These are phyloP conservation scores for Polyodon spathula DNA, from an alignment of 2,113 vertebrate species.

Conservation along the genomic window DNA sequence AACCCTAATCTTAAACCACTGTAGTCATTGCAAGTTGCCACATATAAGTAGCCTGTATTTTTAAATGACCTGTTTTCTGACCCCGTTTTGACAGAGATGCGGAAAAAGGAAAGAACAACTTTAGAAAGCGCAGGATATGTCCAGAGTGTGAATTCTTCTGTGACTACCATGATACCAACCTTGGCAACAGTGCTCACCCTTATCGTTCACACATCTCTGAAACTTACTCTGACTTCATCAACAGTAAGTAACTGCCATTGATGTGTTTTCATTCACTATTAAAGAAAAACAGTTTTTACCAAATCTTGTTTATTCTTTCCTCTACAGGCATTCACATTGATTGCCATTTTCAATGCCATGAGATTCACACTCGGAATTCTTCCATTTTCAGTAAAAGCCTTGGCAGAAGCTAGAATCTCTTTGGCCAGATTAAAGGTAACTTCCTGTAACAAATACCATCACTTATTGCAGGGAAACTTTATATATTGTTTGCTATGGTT, in stretches of 20 bases:
- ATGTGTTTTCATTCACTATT: background rate
- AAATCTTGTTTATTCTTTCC: slow-evolving; percentile 14
- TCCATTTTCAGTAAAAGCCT: slow-evolving; percentile 53
- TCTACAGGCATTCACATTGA: slow-evolving; percentile 65
- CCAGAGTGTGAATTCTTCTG: slow-evolving; percentile 54
- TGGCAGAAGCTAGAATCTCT: slow-evolving; percentile 51
- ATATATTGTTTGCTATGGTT: background rate
- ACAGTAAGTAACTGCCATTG: slow-evolving; percentile 43
- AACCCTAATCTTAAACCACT: background rate
- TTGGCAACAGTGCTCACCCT: slow-evolving; percentile 59
- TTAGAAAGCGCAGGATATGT: slow-evolving; percentile 50
- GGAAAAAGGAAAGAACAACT: slow-evolving; percentile 49
- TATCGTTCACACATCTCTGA: slow-evolving; percentile 52
- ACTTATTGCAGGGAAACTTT: background rate
- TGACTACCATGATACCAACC: slow-evolving; percentile 45
- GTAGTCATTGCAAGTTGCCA: too few relatives aligned
- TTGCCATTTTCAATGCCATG: slow-evolving; percentile 67
- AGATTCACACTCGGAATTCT: slow-evolving; percentile 52
- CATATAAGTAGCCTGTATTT: slow-evolving; percentile 10
- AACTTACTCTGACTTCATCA: slow-evolving; percentile 38
- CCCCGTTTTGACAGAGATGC: slow-evolving; percentile 39
- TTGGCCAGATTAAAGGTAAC: slow-evolving; percentile 53
- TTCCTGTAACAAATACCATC: background rate
- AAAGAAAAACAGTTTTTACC: background rate
- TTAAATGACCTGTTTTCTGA: slow-evolving; percentile 24